Base-by-base conservation (phyloP, 2,113 vertebrate genomes). In the Verasper variegatus region DNA sequence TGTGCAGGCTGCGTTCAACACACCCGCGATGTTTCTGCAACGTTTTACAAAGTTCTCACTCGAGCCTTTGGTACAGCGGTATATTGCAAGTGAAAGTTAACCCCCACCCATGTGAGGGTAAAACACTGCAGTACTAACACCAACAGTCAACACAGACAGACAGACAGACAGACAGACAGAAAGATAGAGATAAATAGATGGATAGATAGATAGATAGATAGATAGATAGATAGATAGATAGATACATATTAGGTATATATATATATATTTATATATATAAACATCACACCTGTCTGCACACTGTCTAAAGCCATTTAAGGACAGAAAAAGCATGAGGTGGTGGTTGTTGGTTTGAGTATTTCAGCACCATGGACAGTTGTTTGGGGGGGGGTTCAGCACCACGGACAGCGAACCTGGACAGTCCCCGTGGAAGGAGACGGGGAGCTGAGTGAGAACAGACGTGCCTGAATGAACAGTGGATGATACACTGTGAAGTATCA, bases 1-100 rank as follows among this genome's bases (percentile, higher is more conserved):
- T 90, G 90, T 90, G 45, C 31, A 61, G 81, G 91, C 64, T 78
- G 84, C 82, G 76, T 92, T 93, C 90, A 92, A 88, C 83, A 88
- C 55, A 12, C 24, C 0, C 37, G 13, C 24, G 72, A 35, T 55
- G 71, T 40, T 67, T 88, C 40, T 59, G 76, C 85, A 89, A 76
- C 89, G 71, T 57, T 78, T 55, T 5, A 13, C 47, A 62, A 0
- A 15, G 11, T 23, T 76, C 58, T 55, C 27, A 23, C 14, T 61
- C 51, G 10, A 56, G 57, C 42, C 60, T 49, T 51, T 58, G 57
- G 55, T 58, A 21, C 13, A 51, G 60, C 54, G 0, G 5, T 45
- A 37, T 58, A 20, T 49, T 66, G 62, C 24, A 57, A 65, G 21
- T 31, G 24, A 69, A 83, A 68, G 59, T 78, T 63, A 24, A 56